Percentiles rank a stretch among this genome's conserved stretches.
Conservation (phyloP, 2,113 vertebrate genomes). For the Sakesphorus luctuosus region DNA sequence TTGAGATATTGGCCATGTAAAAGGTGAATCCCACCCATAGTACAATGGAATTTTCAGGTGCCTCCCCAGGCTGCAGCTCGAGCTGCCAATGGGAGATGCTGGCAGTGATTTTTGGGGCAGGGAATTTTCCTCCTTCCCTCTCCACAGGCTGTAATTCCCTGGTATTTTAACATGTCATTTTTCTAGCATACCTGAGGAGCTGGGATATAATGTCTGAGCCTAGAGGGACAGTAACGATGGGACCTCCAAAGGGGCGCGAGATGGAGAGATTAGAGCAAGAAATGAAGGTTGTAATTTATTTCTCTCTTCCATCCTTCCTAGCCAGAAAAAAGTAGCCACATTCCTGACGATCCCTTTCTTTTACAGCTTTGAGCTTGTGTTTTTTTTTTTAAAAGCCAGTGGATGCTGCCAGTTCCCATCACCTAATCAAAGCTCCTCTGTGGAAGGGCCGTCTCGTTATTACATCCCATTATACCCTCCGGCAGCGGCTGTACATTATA, state of each 20-base stretch:
- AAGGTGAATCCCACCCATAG: not conserved
- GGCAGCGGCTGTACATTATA: slow-evolving; percentile 24
- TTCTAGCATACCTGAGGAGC: not conserved
- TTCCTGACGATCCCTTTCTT: not conserved
- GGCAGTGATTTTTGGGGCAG: not conserved
- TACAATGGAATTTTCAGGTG: not conserved
- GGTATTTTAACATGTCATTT: not conserved
- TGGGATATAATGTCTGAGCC: not conserved
- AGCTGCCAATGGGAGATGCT: not conserved
- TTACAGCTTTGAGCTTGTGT: not conserved
- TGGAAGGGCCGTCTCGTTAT: slow-evolving; percentile 30
- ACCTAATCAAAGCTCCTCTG: slow-evolving; percentile 42
- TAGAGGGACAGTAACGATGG: not conserved
- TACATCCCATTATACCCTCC: slow-evolving; percentile 36
- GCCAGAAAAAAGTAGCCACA: not conserved
- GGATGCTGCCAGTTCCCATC: slow-evolving; percentile 38
- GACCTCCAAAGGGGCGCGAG: not conserved
- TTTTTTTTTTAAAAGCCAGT: not conserved
- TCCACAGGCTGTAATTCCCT: not conserved
- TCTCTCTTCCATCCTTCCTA: not conserved
- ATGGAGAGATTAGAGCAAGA: not conserved
- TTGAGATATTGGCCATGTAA: accelerated
- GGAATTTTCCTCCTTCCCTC: not conserved
- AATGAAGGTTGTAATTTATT: not conserved
- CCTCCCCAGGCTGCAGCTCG: not conserved